These are phyloP conservation scores for Globicephala melas DNA, from an alignment of 2,113 vertebrate species.

Conservation along the genomic window DNA sequence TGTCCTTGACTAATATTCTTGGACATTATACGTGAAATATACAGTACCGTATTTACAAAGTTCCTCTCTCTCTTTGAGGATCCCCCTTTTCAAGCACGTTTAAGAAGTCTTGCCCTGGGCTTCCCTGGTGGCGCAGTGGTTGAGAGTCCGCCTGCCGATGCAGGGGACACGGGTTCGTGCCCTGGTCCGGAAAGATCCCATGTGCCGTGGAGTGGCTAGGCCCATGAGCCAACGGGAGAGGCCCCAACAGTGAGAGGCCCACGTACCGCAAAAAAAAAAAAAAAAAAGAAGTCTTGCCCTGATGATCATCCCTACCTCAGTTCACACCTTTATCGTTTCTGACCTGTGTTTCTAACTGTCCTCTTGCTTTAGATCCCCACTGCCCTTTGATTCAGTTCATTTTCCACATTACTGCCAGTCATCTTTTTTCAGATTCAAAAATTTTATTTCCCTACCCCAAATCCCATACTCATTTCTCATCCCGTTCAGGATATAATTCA, in stretches of 20 bases:
- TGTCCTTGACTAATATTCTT: not conserved
- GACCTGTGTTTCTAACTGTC: not conserved
- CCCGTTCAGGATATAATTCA: not conserved
- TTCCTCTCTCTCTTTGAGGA: not conserved
- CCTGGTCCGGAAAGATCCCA: too few relatives aligned
- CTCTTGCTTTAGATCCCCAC: not conserved
- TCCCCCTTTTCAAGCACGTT: not conserved
- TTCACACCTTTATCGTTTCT: not conserved
- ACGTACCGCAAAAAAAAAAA: too few relatives aligned
- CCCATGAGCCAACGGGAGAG: too few relatives aligned
- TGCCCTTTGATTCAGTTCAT: not conserved
- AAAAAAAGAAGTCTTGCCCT: not conserved
- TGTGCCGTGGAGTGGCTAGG: too few relatives aligned
- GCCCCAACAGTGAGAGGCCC: too few relatives aligned
- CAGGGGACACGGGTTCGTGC: too few relatives aligned
- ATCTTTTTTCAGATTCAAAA: not conserved
- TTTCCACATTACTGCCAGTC: not conserved
- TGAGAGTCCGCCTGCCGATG: too few relatives aligned
- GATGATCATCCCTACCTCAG: accelerated
- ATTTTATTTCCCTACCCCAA: not conserved
- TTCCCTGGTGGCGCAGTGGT: too few relatives aligned
- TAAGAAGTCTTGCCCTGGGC: not conserved
- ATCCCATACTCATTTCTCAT: not conserved
- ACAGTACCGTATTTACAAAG: not conserved
- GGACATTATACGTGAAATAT: not conserved